Percentiles rank a stretch among this genome's conserved stretches.
Evolutionary conservation across 2,888 invertebrate genomes (phyloP).

Genomic region (Eilema griseolum): DNA sequence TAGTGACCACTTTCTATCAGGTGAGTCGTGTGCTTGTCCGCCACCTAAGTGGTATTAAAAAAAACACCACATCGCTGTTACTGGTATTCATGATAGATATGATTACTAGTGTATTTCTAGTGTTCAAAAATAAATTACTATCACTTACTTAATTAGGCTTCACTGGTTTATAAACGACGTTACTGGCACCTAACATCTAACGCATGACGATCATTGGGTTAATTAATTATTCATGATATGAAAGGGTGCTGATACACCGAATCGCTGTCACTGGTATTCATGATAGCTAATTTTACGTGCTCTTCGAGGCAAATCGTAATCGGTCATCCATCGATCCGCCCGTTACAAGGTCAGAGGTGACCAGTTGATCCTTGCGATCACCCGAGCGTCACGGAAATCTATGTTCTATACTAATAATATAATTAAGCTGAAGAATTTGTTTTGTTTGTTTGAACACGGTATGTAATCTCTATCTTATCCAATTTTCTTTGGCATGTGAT

Average conservation of each 20-base stretch:
- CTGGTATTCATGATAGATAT: too few relatives aligned
- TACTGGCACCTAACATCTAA: neutral
- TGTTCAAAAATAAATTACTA: too few relatives aligned
- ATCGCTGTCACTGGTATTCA: neutral
- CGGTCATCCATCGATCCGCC: neutral
- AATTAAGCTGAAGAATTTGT: too few relatives aligned
- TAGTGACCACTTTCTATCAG: too few relatives aligned
- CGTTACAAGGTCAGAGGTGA: neutral
- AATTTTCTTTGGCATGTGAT: too few relatives aligned
- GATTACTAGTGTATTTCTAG: too few relatives aligned
- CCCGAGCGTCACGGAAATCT: neutral
- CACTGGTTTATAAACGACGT: neutral
- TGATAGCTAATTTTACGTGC: conserved; percentile 3
- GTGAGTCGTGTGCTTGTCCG: too few relatives aligned
- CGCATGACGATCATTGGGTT: neutral
- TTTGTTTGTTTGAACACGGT: too few relatives aligned
- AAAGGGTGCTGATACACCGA: neutral
- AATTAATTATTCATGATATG: neutral
- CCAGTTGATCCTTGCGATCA: neutral
- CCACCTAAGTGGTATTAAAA: too few relatives aligned
- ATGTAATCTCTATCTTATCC: too few relatives aligned
- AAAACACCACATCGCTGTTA: too few relatives aligned
- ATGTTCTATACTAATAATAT: neutral
- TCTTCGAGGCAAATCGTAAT: neutral
- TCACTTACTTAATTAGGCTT: too few relatives aligned